Evolutionary conservation across 2,113 vertebrate species (phyloP).

Genomic region (Ahaetulla prasina): DNA sequence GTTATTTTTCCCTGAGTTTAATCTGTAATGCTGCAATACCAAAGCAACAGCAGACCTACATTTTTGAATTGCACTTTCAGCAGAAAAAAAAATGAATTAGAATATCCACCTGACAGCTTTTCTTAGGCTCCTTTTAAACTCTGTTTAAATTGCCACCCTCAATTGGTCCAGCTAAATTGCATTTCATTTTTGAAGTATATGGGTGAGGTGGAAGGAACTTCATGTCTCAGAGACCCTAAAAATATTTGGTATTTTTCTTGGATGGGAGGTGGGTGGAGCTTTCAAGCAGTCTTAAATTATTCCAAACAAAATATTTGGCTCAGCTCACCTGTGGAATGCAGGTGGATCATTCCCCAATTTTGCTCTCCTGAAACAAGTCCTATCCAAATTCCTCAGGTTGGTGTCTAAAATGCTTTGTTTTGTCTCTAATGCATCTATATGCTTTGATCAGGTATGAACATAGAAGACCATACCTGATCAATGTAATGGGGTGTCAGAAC

Average conservation of each 20-base stretch:
- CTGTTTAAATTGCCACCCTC: background rate
- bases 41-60: background rate
- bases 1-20: background rate
- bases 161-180: background rate
- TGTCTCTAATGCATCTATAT: background rate
- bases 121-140: background rate
- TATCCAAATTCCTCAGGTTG: background rate
- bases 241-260: background rate
- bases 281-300: background rate
- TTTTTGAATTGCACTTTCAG: background rate
- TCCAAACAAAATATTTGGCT: background rate
- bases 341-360: background rate
- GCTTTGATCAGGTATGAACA: background rate
- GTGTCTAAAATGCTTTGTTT: background rate
- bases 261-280: background rate
- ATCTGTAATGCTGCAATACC: background rate
- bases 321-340: background rate
- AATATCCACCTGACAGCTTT: background rate
- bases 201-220: background rate
- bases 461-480: too few relatives aligned
- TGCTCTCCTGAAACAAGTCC: background rate
- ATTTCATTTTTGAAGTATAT: background rate
- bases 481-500: background rate
- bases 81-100: background rate
- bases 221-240: background rate